Evolutionary conservation across 2,797 vertebrate genomes (phyloP).

Genomic region (Falco naumanni): DNA sequence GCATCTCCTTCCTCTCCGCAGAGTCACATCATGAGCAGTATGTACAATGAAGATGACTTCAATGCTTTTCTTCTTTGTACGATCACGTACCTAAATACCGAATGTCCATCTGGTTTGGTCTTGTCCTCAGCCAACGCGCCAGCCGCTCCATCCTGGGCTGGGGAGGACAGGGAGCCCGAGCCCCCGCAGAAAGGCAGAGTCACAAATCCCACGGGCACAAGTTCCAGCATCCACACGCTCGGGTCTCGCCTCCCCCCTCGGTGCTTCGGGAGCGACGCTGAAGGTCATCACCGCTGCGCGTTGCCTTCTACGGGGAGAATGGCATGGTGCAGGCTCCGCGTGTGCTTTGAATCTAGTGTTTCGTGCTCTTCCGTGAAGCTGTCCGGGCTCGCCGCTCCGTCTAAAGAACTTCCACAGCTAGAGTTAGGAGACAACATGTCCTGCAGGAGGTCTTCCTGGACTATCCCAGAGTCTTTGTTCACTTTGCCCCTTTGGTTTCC

Average conservation of each 20-base stretch:
- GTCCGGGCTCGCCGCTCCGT: constrained; percentile 88
- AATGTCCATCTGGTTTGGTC: neutral
- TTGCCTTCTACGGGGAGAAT: constrained; percentile 81
- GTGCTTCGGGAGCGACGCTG: neutral
- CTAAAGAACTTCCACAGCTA: constrained; percentile 85
- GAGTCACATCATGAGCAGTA: constrained; percentile 35
- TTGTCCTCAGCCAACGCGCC: neutral
- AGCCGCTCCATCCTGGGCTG: neutral
- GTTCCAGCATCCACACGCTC: neutral
- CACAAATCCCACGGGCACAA: neutral
- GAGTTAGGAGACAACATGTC: constrained; percentile 86
- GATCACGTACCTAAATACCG: constrained; percentile 49
- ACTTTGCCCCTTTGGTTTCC: constrained; percentile 82
- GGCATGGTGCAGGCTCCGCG: constrained; percentile 80
- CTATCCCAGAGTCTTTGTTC: constrained; percentile 81
- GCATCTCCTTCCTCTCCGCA: neutral
- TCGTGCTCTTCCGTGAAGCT: constrained; percentile 93
- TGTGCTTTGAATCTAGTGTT: constrained; percentile 82
- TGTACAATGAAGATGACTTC: constrained; percentile 59
- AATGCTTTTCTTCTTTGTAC: constrained; percentile 38
- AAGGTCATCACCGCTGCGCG: constrained; percentile 81
- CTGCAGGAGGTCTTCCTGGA: constrained; percentile 84
- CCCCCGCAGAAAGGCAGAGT: neutral
- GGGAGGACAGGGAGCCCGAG: neutral
- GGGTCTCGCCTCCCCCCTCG: neutral